Percentiles rank a stretch among this genome's conserved stretches.
Evolutionary conservation across 2,113 vertebrate genomes (phyloP).

Genomic region (Chionis minor): DNA sequence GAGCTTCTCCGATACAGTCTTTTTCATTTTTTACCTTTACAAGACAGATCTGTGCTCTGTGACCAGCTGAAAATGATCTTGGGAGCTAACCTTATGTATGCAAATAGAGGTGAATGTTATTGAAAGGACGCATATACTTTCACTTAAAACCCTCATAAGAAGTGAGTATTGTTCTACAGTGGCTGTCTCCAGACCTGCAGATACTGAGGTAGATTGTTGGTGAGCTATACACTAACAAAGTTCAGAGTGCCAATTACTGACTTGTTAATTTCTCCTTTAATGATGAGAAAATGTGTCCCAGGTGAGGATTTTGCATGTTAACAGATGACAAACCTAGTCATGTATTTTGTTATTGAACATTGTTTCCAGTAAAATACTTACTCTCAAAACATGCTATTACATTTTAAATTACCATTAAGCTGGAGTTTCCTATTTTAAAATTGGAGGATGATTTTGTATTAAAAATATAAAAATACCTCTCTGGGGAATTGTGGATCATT

Average conservation of each 20-base stretch:
- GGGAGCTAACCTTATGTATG: neutral
- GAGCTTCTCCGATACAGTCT: neutral
- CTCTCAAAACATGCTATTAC: neutral
- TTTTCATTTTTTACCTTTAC: neutral
- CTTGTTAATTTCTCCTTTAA: conserved; percentile 25
- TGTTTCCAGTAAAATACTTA: neutral
- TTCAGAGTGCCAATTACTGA: neutral
- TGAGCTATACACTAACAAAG: neutral
- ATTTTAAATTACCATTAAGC: neutral
- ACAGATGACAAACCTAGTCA: neutral
- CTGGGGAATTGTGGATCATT: neutral
- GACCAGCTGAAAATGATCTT: neutral
- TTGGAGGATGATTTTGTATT: neutral
- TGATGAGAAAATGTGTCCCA: neutral
- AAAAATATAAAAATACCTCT: neutral
- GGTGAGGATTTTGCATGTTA: neutral
- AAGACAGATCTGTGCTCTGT: neutral
- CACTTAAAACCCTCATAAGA: neutral
- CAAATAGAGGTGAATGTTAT: neutral
- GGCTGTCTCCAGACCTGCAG: neutral
- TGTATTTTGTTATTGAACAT: neutral
- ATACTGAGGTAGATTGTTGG: neutral
- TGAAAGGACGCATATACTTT: neutral
- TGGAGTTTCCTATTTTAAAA: neutral
- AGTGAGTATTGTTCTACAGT: neutral